These are phyloP conservation scores for Dysmachus trigonus DNA, from an alignment of 2,888 invertebrate genomes.

Conservation along the genomic window DNA sequence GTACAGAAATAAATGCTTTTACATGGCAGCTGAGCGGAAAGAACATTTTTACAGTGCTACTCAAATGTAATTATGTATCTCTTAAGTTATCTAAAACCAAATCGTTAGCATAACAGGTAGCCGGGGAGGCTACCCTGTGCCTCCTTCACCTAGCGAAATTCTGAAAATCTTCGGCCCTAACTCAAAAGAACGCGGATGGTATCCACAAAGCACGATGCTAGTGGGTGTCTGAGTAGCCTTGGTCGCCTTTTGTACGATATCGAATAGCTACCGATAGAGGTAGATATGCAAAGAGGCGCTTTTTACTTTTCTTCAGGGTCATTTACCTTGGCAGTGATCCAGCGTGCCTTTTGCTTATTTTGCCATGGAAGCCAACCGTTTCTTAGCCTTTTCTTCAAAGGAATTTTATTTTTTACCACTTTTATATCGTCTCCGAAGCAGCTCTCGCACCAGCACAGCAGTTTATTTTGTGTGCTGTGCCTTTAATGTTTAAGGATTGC, in stretches of 20 bases:
- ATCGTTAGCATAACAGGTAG: background rate
- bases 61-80: background rate
- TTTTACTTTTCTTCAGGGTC: conserved; percentile 24
- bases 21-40: background rate
- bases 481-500: conserved; percentile 27
- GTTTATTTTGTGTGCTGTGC: background rate
- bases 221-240: conserved; percentile 13
- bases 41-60: background rate
- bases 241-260: conserved; percentile 1
- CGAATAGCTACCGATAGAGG: conserved; percentile 24
- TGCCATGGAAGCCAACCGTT: conserved; percentile 15
- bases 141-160: background rate
- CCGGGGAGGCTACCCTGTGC: background rate
- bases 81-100: background rate
- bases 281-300: conserved; percentile 32
- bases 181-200: background rate
- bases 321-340: conserved; percentile 36
- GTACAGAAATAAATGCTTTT: background rate
- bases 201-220: background rate
- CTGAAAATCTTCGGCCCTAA: conserved; percentile 2
- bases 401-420: conserved; percentile 24
- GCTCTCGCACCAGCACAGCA: background rate
- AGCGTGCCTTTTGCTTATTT: conserved; percentile 24
- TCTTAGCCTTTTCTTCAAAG: background rate
- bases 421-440: conserved; percentile 26